Evolutionary conservation across 2,888 invertebrate genomes (phyloP), one percentile per base, ranked within the genome.

Genomic region (Timandra comae): DNA sequence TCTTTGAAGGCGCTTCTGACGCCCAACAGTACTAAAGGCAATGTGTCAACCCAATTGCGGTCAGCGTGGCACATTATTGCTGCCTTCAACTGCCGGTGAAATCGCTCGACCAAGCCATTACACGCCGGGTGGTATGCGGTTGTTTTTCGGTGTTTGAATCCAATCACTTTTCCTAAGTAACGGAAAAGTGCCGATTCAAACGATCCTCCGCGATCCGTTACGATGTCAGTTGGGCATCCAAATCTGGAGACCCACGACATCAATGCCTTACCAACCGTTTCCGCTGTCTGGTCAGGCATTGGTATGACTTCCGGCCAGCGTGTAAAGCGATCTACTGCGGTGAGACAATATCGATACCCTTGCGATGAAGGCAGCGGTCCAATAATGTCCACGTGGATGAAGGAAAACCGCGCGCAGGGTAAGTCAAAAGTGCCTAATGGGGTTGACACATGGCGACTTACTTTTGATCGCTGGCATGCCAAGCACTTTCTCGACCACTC

Each of bases 231-330:
- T 2, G 74, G 77, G 10, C 57, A 43, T 2, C 76, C 76, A 38
- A 60, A 77, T 6, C 71, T 46, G 1, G 70, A 35, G 2, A 82
- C 56, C 79, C 74, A 80, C 0, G 35, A 38, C 1, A 26, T 16
- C 12, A 60, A 35, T 11, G 60, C 56, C 11, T 35, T 27, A 2
- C 65, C 65, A 3, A 62, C 55, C 0, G 64, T 59, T 30, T 54
- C 58, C 0, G 64, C 66, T 2, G 60, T 56, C 9, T 63, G 65
- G 29, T 70, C 56, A 5, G 21, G 5, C 1, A 70, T 12, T 0
- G 72, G 69, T n/a, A 56, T 38, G 3, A 50, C 64, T 41, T 69
- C 70, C n/a, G 65, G 56, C 71, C 74, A 69, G 6, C 66, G 44
- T 5, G 46, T 51, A 24, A 43, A 49, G 1, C 49, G 12, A 28